phyloP scores from a whole-genome alignment of 2,797 vertebrate species.

The Phoxinus dragarum region DNA sequence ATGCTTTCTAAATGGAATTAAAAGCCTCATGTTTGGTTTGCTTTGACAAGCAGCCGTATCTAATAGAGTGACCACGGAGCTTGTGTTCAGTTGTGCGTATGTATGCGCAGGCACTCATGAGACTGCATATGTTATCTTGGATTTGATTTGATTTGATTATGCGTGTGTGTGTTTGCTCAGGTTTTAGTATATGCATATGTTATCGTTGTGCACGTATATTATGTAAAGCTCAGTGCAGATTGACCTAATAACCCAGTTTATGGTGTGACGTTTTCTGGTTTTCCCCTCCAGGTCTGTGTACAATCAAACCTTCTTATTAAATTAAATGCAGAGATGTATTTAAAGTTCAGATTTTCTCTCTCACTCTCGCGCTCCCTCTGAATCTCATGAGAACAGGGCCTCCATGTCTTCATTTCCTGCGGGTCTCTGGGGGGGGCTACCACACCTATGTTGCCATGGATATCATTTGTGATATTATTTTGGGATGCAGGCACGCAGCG shows the following conservation, averaged over 20 bases:
- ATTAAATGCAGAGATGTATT: conserved; percentile 20
- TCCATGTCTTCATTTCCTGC: conserved; percentile 36
- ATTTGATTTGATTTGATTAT: conserved; percentile 13
- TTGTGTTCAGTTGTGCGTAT: conserved; percentile 4
- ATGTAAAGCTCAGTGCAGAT: conserved; percentile 37
- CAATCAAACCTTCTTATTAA: conserved; percentile 7
- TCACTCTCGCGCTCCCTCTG: neutral
- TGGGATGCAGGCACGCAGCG: conserved; percentile 10
- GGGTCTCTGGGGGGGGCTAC: conserved; percentile 20
- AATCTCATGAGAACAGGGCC: conserved; percentile 21
- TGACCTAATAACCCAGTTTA: conserved; percentile 43
- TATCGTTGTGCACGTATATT: neutral
- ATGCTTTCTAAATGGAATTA: conserved; percentile 29
- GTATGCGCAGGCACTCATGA: neutral
- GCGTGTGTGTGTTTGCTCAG: conserved; percentile 60
- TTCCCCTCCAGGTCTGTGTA: conserved; percentile 20
- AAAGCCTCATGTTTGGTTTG: conserved; percentile 22
- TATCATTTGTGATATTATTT: conserved; percentile 28
- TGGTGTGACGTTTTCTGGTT: conserved; percentile 11
- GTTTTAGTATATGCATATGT: conserved; percentile 4
- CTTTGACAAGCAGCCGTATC: conserved; percentile 7
- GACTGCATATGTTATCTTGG: neutral
- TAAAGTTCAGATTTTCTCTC: neutral
- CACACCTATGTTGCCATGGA: conserved; percentile 31
- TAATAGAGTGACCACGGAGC: neutral